These are phyloP conservation scores for Hydractinia echinata DNA, from an alignment of 30 jellyfish, hydroid and myxozoan species.

Conservation along the genomic window DNA sequence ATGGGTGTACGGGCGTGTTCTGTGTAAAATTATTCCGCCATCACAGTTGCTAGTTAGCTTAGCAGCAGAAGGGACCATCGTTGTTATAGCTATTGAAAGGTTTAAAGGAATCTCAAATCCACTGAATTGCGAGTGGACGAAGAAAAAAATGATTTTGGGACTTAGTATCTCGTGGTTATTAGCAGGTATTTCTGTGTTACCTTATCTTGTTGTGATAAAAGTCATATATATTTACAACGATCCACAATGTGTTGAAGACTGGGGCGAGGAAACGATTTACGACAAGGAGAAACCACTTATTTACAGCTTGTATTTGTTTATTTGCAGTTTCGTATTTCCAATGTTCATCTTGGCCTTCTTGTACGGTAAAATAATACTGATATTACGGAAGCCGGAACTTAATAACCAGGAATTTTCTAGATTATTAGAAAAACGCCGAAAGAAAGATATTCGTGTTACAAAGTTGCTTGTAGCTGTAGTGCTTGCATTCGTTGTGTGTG, in stretches of 20 bases:
- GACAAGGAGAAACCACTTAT: not conserved
- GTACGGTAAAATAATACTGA: slow-evolving; percentile 21
- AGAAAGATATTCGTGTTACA: slow-evolving; percentile 4
- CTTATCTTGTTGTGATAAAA: not conserved
- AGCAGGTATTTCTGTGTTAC: not conserved
- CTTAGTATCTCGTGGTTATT: not conserved
- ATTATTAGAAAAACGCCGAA: slow-evolving; percentile 12
- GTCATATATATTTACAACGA: not conserved
- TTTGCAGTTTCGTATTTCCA: slow-evolving; percentile 14
- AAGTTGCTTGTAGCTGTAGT: slow-evolving; percentile 12
- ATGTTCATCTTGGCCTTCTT: slow-evolving; percentile 2
- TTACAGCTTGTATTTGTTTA: not conserved
- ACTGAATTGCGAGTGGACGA: slow-evolving; percentile 12
- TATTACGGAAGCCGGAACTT: slow-evolving; percentile 2
- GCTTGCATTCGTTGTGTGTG: slow-evolving; percentile 28
- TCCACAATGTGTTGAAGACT: slow-evolving; percentile 6
- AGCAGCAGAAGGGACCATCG: slow-evolving; percentile 20
- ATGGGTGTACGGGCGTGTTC: slow-evolving; percentile 13
- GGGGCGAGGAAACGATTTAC: not conserved
- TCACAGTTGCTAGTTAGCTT: not conserved
- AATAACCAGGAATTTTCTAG: not conserved
- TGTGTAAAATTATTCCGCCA: slow-evolving; percentile 1
- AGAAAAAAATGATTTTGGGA: not conserved
- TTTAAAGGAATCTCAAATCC: slow-evolving; percentile 26
- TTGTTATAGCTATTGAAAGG: slow-evolving; percentile 21